Evolutionary conservation across 2,888 invertebrate genomes (phyloP), one percentile per base, ranked within the genome.

Genomic region (Coenonympha glycerion): DNA sequence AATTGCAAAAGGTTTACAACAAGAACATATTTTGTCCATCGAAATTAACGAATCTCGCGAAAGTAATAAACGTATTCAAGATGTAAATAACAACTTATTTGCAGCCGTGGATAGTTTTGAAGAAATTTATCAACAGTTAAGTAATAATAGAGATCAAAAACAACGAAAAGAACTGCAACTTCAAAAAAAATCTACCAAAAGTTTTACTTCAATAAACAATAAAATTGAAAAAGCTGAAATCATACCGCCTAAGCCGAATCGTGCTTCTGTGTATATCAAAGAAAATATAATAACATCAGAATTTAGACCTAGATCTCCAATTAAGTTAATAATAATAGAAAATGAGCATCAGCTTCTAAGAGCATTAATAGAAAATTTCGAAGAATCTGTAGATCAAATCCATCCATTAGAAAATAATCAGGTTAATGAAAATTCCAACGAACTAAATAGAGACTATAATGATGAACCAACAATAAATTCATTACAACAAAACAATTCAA

Each of bases 101-200:
- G 61, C 68, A 31, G 55, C 69, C 33, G 86, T 78, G 9, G 77
- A 79, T 61, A 73, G 74, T 47, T 87, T 88, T 63, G 87, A 88
- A 58, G 83, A 87, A 73, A 83, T 87, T 57, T 87, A 84, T 60
- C 83, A 76, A 41, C 73, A 81, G 64, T 61, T 85, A 19, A 73
- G 63, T 58, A 67, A 59, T 46, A 55, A 57, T 22, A 42, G n/a
- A 26, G 40, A 28, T 21, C 30, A 45, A 34, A 40, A 15, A 3
- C 21, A 39, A 36, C 28, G 11, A 19, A 36, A 22, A n/a, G 49
- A 49, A 24, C 36, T 45, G 5, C 15, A 46, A 37, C 11, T 13
- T 51, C 48, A 34, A 28, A 39, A 46, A 44, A 21, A 6, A 9
- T 21, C 19, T 44, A 22, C 4, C 11, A 36, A 34, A 34, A 4